phyloP scores from a whole-genome alignment of 1,140 invertebrate species.

The Colletes gigas region DNA sequence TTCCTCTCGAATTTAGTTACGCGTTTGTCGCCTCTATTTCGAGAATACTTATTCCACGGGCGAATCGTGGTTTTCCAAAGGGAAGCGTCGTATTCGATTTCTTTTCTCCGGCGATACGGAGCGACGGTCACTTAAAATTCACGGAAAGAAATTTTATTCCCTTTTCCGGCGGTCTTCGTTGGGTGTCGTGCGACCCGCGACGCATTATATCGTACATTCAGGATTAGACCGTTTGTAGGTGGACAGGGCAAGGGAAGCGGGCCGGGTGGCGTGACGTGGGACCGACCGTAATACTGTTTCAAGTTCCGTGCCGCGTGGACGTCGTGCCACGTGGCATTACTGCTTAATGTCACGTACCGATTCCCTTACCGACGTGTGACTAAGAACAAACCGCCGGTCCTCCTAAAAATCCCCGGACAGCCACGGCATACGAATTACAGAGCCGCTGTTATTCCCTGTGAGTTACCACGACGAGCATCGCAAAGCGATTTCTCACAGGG shows the following conservation, averaged over 20 bases:
- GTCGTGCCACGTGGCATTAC: slow-evolving; percentile 59
- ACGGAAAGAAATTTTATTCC: slow-evolving; percentile 14
- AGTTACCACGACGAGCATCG: slow-evolving; percentile 15
- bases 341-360: slow-evolving; percentile 66
- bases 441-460: slow-evolving; percentile 52
- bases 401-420: slow-evolving; percentile 61
- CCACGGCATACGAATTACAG: slow-evolving; percentile 56
- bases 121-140: slow-evolving; percentile 28
- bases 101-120: background rate
- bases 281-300: slow-evolving; percentile 61
- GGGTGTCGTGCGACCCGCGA: slow-evolving; percentile 39
- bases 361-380: slow-evolving; percentile 61
- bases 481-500: slow-evolving; percentile 47
- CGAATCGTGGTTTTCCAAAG: too few relatives aligned
- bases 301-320: slow-evolving; percentile 46
- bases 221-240: slow-evolving; percentile 52
- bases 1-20: too few relatives aligned
- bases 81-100: too few relatives aligned
- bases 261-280: slow-evolving; percentile 32
- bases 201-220: slow-evolving; percentile 50
- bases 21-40: background rate
- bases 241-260: slow-evolving; percentile 11
- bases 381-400: slow-evolving; percentile 50
- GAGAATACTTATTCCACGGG: too few relatives aligned
- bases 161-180: background rate